These are phyloP conservation scores for Protophormia terraenovae DNA, from an alignment of 2,888 invertebrate genomes.

Conservation along the genomic window DNA sequence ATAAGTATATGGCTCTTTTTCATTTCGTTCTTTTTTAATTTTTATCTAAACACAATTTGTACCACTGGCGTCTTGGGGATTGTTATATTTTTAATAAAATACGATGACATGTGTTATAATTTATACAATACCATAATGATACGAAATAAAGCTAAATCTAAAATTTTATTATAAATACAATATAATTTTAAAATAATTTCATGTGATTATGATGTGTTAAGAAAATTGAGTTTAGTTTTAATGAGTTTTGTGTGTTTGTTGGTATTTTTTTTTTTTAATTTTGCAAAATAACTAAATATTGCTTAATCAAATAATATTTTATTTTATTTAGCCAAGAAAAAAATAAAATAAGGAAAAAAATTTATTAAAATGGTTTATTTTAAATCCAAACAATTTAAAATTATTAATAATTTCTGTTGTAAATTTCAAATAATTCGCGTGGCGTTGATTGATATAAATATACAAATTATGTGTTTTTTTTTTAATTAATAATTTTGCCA, in stretches of 20 bases:
- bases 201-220: slow-evolving; percentile 37
- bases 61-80: neutral
- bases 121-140: neutral
- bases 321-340: no score
- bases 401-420: slow-evolving; percentile 2
- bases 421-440: slow-evolving; percentile 9
- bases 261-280: neutral
- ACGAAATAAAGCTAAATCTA: neutral
- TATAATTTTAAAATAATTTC: neutral
- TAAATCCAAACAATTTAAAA: neutral
- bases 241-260: neutral
- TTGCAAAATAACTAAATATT: neutral
- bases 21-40: neutral
- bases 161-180: slow-evolving; percentile 24
- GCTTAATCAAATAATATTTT: neutral
- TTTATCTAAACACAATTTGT: neutral
- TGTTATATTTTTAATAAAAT: neutral
- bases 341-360: no score
- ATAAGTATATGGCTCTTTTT: neutral
- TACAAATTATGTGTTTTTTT: neutral
- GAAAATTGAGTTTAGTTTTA: neutral
- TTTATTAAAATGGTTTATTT: neutral
- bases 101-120: slow-evolving; percentile 43
- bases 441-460: slow-evolving; percentile 27
- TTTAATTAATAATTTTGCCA: slow-evolving; percentile 7